Evolutionary conservation across 2,888 invertebrate genomes (phyloP), one percentile per base, ranked within the genome.

Genomic region (Xylophagus ater): DNA sequence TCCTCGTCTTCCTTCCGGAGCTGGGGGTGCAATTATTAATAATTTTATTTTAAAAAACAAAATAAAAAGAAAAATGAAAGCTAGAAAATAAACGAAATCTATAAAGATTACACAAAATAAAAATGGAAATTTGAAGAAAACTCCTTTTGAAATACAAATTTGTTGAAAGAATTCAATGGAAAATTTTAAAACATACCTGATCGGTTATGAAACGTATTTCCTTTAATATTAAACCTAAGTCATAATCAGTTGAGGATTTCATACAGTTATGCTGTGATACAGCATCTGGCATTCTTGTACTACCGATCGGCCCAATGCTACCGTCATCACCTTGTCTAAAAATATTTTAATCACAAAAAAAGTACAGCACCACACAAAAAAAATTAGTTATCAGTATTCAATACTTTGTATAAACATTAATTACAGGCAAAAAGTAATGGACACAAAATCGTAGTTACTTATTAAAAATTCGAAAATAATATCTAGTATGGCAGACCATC

Each of bases 1-100:
- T 87, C 84, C 68, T 89, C 86, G 70, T 96, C 94, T 65, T 92
- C 90, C 69, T 86, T 85, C 67, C 88, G 82, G 74, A 94, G 78
- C 74, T 92, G 51, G 13, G 14, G 28, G 6, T 17, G n/a, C 4
- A 7, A 10, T 31, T 6, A 18, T 31, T 31, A 17, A 8, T 18
- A 31, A n/a, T n/a, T n/a, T n/a, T n/a, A n/a, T n/a, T n/a, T 31
- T 31, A 18, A 17, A 17, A 31, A 31, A 31, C 6, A 17, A 18
- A 31, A 8, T 10, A 31, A 13, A 15, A 9, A 9, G 7, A 10
- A 28, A 28, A 13, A 9, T n/a, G 13, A 28, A 10, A 28, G 13
- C 6, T 9, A 28, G 6, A 28, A n/a, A n/a, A n/a, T n/a, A n/a
- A n/a, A n/a, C n/a, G n/a, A 28, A 7, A 28, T 28, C 6, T 28